A percentile compares a stretch with the other conserved stretches of the same genome.
phyloP scores from a whole-genome alignment of 1,140 invertebrate species.

The Drosophila busckii region DNA sequence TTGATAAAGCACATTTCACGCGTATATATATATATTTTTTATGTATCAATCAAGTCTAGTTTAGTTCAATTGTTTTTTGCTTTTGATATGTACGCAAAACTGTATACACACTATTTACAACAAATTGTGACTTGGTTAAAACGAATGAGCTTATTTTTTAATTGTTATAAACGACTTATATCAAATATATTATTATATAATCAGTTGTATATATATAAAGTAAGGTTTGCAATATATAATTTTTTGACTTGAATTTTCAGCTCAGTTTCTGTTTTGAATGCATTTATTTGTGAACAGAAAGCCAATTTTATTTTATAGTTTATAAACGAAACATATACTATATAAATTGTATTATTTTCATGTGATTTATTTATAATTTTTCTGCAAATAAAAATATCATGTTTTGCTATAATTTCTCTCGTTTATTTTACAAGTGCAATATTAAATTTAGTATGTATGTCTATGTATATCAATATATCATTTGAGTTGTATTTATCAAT shows the following conservation, averaged over 20 bases:
- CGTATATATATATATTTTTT: conserved; percentile 36
- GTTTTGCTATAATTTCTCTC: conserved; percentile 41
- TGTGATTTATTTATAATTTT: conserved; percentile 77
- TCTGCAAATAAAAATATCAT: conserved; percentile 41
- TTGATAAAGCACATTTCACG: conserved; percentile 39
- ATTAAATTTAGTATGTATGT: conserved; percentile 34
- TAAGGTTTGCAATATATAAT: conserved; percentile 58
- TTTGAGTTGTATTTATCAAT: conserved; percentile 43
- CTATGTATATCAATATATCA: conserved; percentile 19
- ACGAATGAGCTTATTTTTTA: conserved; percentile 65
- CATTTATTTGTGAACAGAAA: conserved; percentile 52
- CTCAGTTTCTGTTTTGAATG: conserved; percentile 54
- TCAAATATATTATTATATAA: conserved; percentile 48
- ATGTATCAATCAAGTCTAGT: conserved; percentile 63
- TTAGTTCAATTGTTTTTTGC: conserved; percentile 70
- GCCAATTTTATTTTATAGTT: conserved; percentile 51
- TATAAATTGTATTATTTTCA: conserved; percentile 72
- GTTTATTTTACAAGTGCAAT: conserved; percentile 44
- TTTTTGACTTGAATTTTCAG: conserved; percentile 46
- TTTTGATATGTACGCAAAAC: conserved; percentile 29
- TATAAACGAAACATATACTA: conserved; percentile 55
- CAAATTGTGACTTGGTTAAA: conserved; percentile 59
- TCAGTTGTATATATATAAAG: conserved; percentile 64
- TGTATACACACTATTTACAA: conserved; percentile 41
- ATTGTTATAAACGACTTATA: conserved; percentile 67